Conservation (phyloP, 2,888 invertebrate genomes). For the Conops quadrifasciatus region DNA sequence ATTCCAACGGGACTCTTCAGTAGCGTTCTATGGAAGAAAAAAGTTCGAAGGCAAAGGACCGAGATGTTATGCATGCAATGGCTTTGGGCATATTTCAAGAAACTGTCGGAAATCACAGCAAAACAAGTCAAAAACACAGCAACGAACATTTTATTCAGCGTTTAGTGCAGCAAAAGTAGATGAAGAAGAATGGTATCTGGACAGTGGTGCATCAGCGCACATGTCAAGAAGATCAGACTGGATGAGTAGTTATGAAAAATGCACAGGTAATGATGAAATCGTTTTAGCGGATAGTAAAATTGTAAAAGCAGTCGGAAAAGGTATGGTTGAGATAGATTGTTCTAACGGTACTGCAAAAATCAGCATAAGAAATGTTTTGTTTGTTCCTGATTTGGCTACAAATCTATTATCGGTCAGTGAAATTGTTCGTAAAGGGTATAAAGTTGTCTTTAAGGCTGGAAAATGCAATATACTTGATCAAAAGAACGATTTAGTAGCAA, state of each 20-base stretch:
- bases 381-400: conserved; percentile 21
- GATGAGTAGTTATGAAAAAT: conserved; percentile 27
- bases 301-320: conserved; percentile 28
- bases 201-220: conserved; percentile 35
- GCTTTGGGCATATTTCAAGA: conserved; percentile 35
- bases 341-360: conserved; percentile 21
- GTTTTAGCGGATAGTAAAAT: conserved; percentile 5
- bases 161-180: conserved; percentile 32
- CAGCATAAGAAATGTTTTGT: conserved; percentile 38
- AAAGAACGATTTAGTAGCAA: too few species aligned
- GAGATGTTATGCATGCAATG: conserved; percentile 33
- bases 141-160: conserved; percentile 29
- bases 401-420: too few species aligned
- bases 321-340: conserved; percentile 27
- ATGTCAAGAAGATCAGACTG: conserved; percentile 36
- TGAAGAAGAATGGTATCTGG: conserved; percentile 36
- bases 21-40: not conserved
- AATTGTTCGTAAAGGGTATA: too few species aligned
- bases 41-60: not conserved
- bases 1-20: conserved; percentile 16
- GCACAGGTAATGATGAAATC: conserved; percentile 25
- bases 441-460: too few species aligned
- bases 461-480: too few species aligned
- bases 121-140: conserved; percentile 15
- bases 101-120: conserved; percentile 26